These are phyloP conservation scores for Acleris sparsana DNA, from an alignment of 2,888 invertebrate species.

Conservation along the genomic window DNA sequence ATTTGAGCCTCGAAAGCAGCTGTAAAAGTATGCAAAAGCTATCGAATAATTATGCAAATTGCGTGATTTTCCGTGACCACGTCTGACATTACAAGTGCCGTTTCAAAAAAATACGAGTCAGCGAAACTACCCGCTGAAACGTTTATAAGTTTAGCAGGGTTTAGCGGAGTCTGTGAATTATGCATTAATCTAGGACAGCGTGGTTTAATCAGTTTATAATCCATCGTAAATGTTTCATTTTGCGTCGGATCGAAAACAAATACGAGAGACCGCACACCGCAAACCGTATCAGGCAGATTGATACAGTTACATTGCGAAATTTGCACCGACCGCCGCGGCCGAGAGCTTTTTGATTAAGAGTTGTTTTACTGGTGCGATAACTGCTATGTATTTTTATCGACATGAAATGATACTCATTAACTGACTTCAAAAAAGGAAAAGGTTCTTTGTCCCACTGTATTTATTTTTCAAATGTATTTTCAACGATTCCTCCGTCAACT, in stretches of 20 bases:
- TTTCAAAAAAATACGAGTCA: constrained; percentile 37
- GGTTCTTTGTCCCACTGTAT: no score
- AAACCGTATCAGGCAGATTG: constrained; percentile 35
- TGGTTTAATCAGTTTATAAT: constrained; percentile 35
- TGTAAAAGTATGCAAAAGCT: constrained; percentile 61
- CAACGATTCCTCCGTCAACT: no score
- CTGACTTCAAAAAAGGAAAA: no score
- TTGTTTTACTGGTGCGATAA: neutral
- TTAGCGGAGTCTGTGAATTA: constrained; percentile 20
- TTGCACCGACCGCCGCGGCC: constrained; percentile 31
- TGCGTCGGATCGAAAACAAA: constrained; percentile 31
- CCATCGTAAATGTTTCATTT: constrained; percentile 30
- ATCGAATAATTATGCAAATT: constrained; percentile 62
- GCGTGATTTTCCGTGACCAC: constrained; percentile 51
- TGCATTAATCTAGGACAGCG: constrained; percentile 18
- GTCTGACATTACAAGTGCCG: constrained; percentile 55
- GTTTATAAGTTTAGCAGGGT: constrained; percentile 12
- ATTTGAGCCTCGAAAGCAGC: constrained; percentile 48
- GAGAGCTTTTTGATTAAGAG: constrained; percentile 22
- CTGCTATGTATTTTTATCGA: neutral
- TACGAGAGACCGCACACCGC: constrained; percentile 34
- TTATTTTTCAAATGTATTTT: no score
- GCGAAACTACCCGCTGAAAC: constrained; percentile 18
- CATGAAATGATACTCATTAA: neutral
- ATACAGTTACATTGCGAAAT: constrained; percentile 31